Conservation (phyloP, 2,113 vertebrate genomes). For the Tylochromis polylepis region DNA sequence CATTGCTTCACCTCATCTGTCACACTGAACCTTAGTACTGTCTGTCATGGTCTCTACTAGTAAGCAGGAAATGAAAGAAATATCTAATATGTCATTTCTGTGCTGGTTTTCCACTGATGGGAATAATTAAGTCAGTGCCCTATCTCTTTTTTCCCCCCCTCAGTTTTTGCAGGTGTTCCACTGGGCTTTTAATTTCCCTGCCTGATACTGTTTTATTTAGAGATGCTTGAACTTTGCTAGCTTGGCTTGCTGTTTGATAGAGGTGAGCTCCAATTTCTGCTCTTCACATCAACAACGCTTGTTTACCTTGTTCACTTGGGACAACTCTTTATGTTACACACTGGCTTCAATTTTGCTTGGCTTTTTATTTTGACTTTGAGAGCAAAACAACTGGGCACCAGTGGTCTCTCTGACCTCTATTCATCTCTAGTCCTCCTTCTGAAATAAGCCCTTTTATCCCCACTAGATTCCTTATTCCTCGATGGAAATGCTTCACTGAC, state of each 20-base stretch:
- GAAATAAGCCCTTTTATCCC: background rate
- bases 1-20: background rate
- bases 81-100: background rate
- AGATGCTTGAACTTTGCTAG: background rate
- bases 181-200: conserved; percentile 2
- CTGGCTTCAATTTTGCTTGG: background rate
- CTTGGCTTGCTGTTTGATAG: background rate
- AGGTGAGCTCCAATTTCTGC: conserved; percentile 1
- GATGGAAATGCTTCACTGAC: background rate
- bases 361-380: conserved; percentile 13
- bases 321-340: background rate
- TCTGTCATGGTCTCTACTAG: background rate
- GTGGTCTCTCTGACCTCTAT: conserved; percentile 17
- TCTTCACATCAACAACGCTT: conserved; percentile 10
- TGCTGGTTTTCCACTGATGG: background rate
- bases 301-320: conserved; percentile 29
- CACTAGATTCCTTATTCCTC: background rate
- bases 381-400: background rate
- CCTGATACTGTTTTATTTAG: conserved; percentile 14
- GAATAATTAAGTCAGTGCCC: background rate
- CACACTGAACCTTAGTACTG: background rate
- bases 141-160: background rate
- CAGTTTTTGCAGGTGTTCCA: background rate
- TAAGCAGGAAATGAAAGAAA: background rate
- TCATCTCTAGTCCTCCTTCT: background rate